Base-by-base conservation (phyloP, 2,888 invertebrate species). In the Polyploca ridens region DNA sequence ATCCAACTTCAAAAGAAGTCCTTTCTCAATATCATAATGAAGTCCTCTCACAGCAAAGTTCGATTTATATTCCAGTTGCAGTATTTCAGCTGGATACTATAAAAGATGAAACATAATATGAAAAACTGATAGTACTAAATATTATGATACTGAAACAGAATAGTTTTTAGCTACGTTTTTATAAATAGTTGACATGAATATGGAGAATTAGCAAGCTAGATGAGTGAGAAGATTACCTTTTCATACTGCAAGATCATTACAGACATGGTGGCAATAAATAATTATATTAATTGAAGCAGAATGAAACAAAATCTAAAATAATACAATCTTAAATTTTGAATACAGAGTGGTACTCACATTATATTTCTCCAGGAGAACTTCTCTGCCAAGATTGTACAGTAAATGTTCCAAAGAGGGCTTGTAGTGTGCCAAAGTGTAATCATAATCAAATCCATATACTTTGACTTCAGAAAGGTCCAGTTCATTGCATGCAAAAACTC, bases 381-480 rank as follows among this genome's bases (percentile, higher is more conserved):
- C 97, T 73, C 97, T 95, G 0, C 98, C 99, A 70, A 99, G 95
- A 85, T 98, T 97, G 87, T 99, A 99, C 19, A 99, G 95, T 61
- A 99, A 94, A 84, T 96, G 96, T 85, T 99, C 98, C 85, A 99
- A 94, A 27, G 97, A 96, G 11, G 97, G 97, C 82, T 98, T 98
- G 88, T 99, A 99, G 79, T 98, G 98, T 0, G 99, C 99, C 79
- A 99, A 89, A 0, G 99, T 99, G 89, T 99, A 99, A 89, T 99
- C 99, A 94, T 99, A 99, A 91, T 99, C 99, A 94, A 99, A 99
- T 58, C 99, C 98, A 94, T 99, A 99, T 0, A 99, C 98, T 81
- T 97, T 96, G 57, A 99, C 98, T 89, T 98, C 97, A 71, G 97
- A 95, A 63, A 99, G 93, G 88, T 99, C 97, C 66, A 99, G 94